These are phyloP conservation scores for Oikopleura vanhoeffeni DNA, from an alignment of 23 tunicate genomes.

Conservation along the genomic window DNA sequence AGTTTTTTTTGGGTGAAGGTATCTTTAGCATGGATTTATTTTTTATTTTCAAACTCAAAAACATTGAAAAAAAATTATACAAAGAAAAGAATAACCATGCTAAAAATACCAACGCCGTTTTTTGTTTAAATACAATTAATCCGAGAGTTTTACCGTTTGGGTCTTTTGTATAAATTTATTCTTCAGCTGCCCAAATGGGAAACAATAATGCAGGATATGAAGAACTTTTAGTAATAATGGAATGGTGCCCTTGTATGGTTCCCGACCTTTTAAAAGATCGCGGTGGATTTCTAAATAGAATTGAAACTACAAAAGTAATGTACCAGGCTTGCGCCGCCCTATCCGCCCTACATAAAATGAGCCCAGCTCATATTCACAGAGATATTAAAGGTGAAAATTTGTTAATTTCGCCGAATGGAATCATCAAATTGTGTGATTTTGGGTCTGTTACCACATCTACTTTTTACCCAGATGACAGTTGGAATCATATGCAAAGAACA, in stretches of 20 bases:
- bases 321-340: conserved; percentile 81
- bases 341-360: conserved; percentile 66
- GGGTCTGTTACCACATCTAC: conserved; percentile 72
- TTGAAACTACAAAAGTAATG: conserved; percentile 8
- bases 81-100: too few species aligned
- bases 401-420: conserved; percentile 37
- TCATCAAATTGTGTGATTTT: conserved; percentile 71
- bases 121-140: too few species aligned
- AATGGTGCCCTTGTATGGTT: neutral
- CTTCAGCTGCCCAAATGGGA: neutral
- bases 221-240: neutral
- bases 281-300: neutral
- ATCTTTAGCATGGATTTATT: too few species aligned
- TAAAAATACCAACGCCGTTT: too few species aligned
- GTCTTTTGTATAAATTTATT: too few species aligned
- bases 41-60: too few species aligned
- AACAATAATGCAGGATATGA: conserved; percentile 7
- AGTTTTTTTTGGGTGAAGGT: too few species aligned
- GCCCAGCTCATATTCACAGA: conserved; percentile 83
- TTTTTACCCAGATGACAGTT: conserved; percentile 66
- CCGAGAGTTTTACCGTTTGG: too few species aligned
- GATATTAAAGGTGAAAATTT: conserved; percentile 89
- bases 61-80: too few species aligned
- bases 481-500: conserved; percentile 64
- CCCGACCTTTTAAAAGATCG: neutral